These are phyloP conservation scores for Lasioglossum marginatum DNA, from an alignment of 2,888 invertebrate species.

Conservation along the genomic window DNA sequence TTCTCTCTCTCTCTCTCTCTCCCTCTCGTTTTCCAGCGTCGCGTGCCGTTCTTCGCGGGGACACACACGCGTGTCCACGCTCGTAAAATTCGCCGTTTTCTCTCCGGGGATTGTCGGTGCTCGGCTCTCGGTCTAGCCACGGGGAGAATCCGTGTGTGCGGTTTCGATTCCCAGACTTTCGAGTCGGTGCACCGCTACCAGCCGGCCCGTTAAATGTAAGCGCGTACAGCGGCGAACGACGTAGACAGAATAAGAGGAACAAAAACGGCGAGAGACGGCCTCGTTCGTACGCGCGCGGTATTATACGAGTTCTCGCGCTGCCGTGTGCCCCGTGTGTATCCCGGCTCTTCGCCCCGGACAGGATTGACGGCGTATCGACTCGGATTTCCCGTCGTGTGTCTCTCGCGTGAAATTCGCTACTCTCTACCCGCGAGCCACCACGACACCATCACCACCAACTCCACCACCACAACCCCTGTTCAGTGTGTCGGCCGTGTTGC, in stretches of 20 bases:
- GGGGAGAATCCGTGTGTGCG: constrained; percentile 48
- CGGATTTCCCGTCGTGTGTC: constrained; percentile 55
- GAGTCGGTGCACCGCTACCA: constrained; percentile 62
- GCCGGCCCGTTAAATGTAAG: constrained; percentile 66
- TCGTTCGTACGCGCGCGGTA: constrained; percentile 57
- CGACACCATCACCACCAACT: not conserved
- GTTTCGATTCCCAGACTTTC: constrained; percentile 56
- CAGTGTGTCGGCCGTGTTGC: not conserved
- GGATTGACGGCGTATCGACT: constrained; percentile 65
- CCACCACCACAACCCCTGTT: not conserved
- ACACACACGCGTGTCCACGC: not conserved
- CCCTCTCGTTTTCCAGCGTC: not conserved
- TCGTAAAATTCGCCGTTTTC: constrained; percentile 38
- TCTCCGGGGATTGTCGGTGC: constrained; percentile 3
- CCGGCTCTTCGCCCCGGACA: constrained; percentile 34
- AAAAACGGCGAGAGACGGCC: constrained; percentile 64
- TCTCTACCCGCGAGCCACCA: not conserved
- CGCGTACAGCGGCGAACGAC: constrained; percentile 57
- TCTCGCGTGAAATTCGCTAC: constrained; percentile 53
- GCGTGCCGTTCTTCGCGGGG: constrained; percentile 7
- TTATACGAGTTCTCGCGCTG: constrained; percentile 60
- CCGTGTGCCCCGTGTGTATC: constrained; percentile 23
- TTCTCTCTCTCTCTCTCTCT: not conserved
- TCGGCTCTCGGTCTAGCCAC: constrained; percentile 32
- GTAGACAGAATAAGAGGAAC: constrained; percentile 72